Percentiles rank a stretch among this genome's conserved stretches.
phyloP scores from a whole-genome alignment of 1,140 invertebrate species.

The Plectrocnemia conspersa region DNA sequence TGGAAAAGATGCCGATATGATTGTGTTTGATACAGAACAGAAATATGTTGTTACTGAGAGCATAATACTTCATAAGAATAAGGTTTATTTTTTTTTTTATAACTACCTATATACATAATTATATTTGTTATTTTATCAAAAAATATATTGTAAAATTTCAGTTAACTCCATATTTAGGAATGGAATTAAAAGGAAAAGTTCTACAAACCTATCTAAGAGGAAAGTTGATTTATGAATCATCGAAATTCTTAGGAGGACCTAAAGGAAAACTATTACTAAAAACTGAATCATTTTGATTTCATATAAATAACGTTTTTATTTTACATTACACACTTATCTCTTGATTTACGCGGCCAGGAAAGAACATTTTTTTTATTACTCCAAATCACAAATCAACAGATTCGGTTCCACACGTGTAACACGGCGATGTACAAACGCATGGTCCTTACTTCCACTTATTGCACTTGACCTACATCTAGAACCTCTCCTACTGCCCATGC shows the following conservation, averaged over 20 bases:
- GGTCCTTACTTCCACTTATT: too few species aligned
- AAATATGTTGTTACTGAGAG: conserved; percentile 51
- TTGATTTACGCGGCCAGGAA: too few species aligned
- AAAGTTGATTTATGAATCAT: conserved; percentile 44
- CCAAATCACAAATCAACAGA: too few species aligned
- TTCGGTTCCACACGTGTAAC: too few species aligned
- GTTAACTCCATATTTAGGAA: conserved; percentile 51
- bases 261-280: conserved; percentile 45
- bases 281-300: too few species aligned
- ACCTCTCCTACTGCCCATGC: too few species aligned
- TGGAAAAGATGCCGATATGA: conserved; percentile 68
- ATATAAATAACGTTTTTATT: too few species aligned
- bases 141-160: conserved; percentile 32
- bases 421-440: too few species aligned
- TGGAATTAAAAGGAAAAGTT: conserved; percentile 50
- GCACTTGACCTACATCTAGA: too few species aligned
- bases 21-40: conserved; percentile 64
- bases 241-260: conserved; percentile 39
- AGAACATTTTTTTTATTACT: too few species aligned
- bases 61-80: conserved; percentile 57
- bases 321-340: too few species aligned
- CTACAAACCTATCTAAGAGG: conserved; percentile 52
- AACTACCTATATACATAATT: neutral
- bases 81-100: conserved; percentile 41
- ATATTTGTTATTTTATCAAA: conserved; percentile 10